Conservation (phyloP, 2,888 invertebrate genomes). For the Temnothorax rugatulus region DNA sequence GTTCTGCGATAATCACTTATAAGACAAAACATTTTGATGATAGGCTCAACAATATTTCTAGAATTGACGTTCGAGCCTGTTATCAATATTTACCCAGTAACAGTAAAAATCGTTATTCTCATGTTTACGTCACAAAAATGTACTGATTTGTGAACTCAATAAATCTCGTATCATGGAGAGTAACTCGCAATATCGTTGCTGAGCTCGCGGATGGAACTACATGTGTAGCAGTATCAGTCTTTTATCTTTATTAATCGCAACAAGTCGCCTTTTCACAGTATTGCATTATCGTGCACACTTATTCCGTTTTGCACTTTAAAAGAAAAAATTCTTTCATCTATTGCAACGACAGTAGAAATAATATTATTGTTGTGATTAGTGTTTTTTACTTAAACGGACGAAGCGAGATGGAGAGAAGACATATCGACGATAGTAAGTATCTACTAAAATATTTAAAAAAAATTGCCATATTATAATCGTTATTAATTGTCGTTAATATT, state of each 20-base stretch:
- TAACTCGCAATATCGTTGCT: no score
- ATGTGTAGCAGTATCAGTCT: not conserved
- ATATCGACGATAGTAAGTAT: constrained; percentile 72
- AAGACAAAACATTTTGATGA: not conserved
- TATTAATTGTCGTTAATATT: not conserved
- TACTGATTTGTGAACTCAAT: not conserved
- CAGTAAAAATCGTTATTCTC: not conserved
- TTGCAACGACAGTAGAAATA: not conserved
- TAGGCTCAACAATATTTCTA: not conserved
- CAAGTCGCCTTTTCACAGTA: not conserved
- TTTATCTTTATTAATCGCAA: not conserved
- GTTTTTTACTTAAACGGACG: not conserved
- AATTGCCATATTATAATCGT: not conserved
- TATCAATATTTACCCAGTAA: not conserved
- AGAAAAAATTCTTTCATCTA: not conserved
- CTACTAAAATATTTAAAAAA: not conserved
- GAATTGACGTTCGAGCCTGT: not conserved
- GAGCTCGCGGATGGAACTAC: not conserved
- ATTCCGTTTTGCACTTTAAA: not conserved
- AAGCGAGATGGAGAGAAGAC: constrained; percentile 47
- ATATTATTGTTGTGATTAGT: not conserved
- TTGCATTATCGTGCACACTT: not conserved
- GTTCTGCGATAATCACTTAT: not conserved
- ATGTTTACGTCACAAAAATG: not conserved
- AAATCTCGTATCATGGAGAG: not conserved